Base-by-base conservation (phyloP, 2,113 vertebrate species). In the Romanogobio albipinnatus region DNA sequence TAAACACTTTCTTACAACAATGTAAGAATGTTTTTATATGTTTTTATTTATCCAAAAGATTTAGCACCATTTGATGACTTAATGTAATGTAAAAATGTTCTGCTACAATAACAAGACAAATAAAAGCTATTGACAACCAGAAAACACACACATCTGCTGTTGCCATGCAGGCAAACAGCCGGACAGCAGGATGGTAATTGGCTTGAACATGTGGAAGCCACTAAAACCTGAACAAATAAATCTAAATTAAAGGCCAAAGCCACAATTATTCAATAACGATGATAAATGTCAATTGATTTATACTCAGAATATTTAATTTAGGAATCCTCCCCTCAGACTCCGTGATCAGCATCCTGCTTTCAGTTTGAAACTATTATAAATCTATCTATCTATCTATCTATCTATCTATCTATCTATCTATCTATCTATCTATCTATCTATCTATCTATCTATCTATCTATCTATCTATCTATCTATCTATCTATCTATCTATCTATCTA, bases 231-330 rank as follows among this genome's bases (percentile, higher is more conserved):
- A 33, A 36, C 15, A 64, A 81, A 81, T 81, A 49, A 22, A 81
- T 68, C 45, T 29, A 22, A 81, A 66, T 81, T 49, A 66, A 81
- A 51, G 17, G 78, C 24, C 39, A 29, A 47, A 68, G 59, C 51
- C 78, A 49, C 15, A 81, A 51, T 81, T 22, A 81, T 68, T 68
- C 24, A 81, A 81, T 14, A 66, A 14, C 45, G 49, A 81, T 29
- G 45, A 80, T 49, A 66, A 68, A 81, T 66, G 59, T 49, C 78
- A 47, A 66, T 10, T 51, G 24, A 49, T 14, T 66, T 66, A 49
- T 22, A 33, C 24, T 26, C 4, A 2, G 24, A 47, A 80, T 11
- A 53, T 53, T 29, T 29, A 5, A 66, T 80, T 80, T 47, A n/a
- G n/a, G n/a, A n/a, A n/a, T n/a, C n/a, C n/a, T 22, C 45, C 4